Evolutionary conservation across 2,113 vertebrate genomes (phyloP), one percentile per base, ranked within the genome.

Genomic region (Telmatochromis brichardi): DNA sequence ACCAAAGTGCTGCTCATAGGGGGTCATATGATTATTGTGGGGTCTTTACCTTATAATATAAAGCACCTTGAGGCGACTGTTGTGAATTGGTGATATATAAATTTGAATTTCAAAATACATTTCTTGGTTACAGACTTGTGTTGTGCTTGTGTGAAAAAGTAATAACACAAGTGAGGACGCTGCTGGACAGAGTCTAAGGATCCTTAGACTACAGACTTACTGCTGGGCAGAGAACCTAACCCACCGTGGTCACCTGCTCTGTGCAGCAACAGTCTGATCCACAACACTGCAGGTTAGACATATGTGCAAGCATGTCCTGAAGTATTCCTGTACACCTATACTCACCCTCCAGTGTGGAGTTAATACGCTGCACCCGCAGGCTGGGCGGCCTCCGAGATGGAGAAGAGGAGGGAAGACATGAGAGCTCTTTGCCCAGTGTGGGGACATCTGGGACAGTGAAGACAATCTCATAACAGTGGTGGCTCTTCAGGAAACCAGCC

Each of bases 401-500:
- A 17, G 94, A 93, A 10, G 90, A 91, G 7, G 90, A 82, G 3
- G 87, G 91, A 33, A 87, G 78, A 80, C 91, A 90, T 54, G 88
- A 87, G 17, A 94, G 90, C 60, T 96, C 95, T 90, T 93, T 96
- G 9, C 95, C 94, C 83, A 95, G n/a, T 8, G 90, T 89, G 31
- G 92, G 92, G 10, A 94, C 84, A 33, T 96, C 94, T 6, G 92
- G 94, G 53, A 96, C 57, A 7, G 85, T 93, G 88, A 96, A 96
- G 65, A 92, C 7, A 4, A 96, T 93, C 93, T 96, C 93, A 79
- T 96, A 96, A 60, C 90, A 90, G 88, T 96, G 94, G 85, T 95
- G 94, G 85, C 93, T 94, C 92, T 93, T 96, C 78, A 96, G 84
- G 88, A 96, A 96, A 42, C 96, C 96, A 5, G 86, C 95, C 96